Evolutionary conservation across 2,797 vertebrate species (phyloP).

Genomic region (Falco cherrug): DNA sequence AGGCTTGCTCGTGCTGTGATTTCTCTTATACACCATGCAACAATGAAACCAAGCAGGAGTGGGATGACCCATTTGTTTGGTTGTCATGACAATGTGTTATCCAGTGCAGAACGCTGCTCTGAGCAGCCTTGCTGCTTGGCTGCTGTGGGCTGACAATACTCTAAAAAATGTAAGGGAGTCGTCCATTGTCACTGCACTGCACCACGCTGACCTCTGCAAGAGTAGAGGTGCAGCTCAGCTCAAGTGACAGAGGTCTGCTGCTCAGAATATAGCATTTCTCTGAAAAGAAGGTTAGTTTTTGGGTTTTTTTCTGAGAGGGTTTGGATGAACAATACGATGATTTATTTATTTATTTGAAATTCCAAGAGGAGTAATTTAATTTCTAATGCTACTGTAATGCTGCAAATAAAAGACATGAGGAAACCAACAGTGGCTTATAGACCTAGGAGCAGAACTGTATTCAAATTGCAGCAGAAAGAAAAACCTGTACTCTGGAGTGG

Average conservation of each 20-base stretch:
- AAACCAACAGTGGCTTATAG: not conserved
- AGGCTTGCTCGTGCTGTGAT: rapidly evolving
- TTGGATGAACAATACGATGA: rapidly evolving
- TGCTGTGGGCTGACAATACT: not conserved
- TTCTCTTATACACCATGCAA: not conserved
- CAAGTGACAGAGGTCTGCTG: not conserved
- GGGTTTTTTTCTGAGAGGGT: not conserved
- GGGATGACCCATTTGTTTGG: constrained; percentile 60
- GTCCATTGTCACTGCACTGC: not conserved
- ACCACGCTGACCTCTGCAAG: not conserved
- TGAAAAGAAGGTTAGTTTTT: not conserved
- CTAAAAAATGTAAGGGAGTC: not conserved
- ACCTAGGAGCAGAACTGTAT: not conserved
- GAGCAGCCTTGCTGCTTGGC: not conserved
- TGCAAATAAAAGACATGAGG: not conserved
- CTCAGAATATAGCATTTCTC: not conserved
- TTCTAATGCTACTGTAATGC: not conserved
- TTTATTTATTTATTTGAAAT: not conserved
- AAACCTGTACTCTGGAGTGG: not conserved
- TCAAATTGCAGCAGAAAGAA: not conserved
- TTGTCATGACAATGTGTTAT: constrained; percentile 56
- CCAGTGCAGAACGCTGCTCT: not conserved
- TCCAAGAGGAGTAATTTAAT: not conserved
- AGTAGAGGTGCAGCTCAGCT: not conserved
- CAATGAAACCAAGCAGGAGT: not conserved